Percentiles rank a stretch among this genome's conserved stretches.
Evolutionary conservation across 2,797 vertebrate genomes (phyloP).

Genomic region (Gephyroberyx darwinii): DNA sequence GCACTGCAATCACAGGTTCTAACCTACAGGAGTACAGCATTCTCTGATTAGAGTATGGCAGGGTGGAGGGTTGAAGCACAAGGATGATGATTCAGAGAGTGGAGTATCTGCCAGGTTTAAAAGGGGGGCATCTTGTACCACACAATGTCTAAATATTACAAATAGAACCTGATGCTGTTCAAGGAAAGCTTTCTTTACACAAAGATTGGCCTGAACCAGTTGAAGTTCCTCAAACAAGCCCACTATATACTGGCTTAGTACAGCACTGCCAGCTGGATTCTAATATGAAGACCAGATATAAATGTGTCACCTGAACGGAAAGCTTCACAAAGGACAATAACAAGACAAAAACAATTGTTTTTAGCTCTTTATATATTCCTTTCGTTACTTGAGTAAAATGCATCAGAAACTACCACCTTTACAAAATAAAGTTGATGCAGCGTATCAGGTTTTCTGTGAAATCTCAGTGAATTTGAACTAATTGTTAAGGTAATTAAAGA

Average conservation of each 20-base stretch:
- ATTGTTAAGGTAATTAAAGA: no score
- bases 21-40: neutral
- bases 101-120: conserved; percentile 48
- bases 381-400: no score
- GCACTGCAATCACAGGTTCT: conserved; percentile 10
- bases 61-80: conserved; percentile 8
- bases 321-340: neutral
- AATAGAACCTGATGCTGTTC: neutral
- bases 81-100: conserved; percentile 11
- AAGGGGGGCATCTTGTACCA: conserved; percentile 46
- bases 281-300: neutral
- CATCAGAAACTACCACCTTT: no score
- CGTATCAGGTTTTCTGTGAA: no score
- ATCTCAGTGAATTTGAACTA: no score
- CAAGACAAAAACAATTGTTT: neutral
- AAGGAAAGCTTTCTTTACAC: neutral
- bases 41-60: conserved; percentile 11
- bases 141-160: neutral
- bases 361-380: no score
- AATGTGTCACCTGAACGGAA: neutral
- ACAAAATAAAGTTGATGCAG: no score
- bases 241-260: neutral
- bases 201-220: no score
- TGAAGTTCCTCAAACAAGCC: neutral
- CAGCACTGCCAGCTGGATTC: neutral